Percentiles rank a stretch among this genome's conserved stretches.
Conservation (phyloP, 2,113 vertebrate species). For the Malurus alboscapulatus region DNA sequence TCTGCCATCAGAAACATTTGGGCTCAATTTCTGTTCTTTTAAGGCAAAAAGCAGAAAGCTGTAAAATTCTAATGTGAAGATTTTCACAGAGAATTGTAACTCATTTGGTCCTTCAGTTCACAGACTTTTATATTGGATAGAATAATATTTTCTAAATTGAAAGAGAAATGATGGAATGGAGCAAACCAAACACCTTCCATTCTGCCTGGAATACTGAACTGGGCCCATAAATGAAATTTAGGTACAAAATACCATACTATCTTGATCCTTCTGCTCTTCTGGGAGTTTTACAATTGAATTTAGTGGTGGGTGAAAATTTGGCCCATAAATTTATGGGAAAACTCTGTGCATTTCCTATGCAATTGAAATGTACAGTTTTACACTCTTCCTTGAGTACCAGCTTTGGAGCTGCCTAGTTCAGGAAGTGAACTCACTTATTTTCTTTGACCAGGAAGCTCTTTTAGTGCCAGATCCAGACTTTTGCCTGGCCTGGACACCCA, state of each 20-base stretch:
- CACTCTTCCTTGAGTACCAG: not conserved
- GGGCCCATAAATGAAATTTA: not conserved
- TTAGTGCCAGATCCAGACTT: not conserved
- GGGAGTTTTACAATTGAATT: not conserved
- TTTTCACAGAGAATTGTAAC: not conserved
- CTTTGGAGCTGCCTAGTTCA: not conserved
- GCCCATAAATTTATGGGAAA: not conserved
- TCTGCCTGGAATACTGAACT: not conserved
- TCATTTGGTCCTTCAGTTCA: not conserved
- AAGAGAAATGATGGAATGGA: not conserved
- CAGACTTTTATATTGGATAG: not conserved
- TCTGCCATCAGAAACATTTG: constrained; percentile 48
- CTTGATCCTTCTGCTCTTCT: not conserved
- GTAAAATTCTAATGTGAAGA: not conserved
- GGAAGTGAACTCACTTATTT: not conserved
- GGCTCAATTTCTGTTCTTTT: constrained; percentile 37
- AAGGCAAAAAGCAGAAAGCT: not conserved
- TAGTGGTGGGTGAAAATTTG: not conserved
- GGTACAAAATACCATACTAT: not conserved
- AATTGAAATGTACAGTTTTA: not conserved
- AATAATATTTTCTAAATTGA: not conserved
- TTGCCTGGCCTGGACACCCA: not conserved
- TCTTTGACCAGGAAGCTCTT: not conserved
- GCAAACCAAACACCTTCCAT: not conserved
- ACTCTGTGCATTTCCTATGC: not conserved